These are phyloP conservation scores for Leptinotarsa haldemani DNA, from an alignment of 2,888 invertebrate genomes.

Conservation along the genomic window DNA sequence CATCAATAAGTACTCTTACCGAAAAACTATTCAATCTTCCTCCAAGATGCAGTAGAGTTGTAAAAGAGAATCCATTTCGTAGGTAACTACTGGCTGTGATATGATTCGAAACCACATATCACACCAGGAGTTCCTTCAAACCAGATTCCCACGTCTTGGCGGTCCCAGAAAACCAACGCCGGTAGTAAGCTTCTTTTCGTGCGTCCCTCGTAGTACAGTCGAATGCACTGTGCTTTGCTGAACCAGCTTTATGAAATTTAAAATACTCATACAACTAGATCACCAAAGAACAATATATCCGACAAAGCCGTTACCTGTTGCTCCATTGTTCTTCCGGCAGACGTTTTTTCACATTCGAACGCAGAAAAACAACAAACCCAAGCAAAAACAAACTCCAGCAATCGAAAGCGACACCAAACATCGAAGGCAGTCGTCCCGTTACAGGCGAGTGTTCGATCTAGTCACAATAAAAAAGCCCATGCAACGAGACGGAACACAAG, in stretches of 20 bases:
- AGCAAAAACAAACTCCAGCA: slow-evolving; percentile 23
- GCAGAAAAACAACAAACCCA: slow-evolving; percentile 19
- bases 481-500: slow-evolving; percentile 63
- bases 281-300: slow-evolving; percentile 67
- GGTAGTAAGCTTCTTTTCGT: slow-evolving; percentile 1
- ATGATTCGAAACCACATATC: slow-evolving; percentile 64
- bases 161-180: neutral
- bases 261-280: slow-evolving; percentile 66
- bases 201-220: slow-evolving; percentile 57
- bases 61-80: slow-evolving; percentile 62
- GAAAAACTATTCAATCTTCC: neutral
- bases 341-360: neutral
- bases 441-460: slow-evolving; percentile 66
- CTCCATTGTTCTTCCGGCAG: slow-evolving; percentile 16
- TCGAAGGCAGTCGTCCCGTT: slow-evolving; percentile 54
- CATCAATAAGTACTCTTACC: neutral
- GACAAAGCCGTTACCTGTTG: slow-evolving; percentile 51
- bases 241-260: slow-evolving; percentile 66
- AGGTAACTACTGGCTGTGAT: slow-evolving; percentile 68
- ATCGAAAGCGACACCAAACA: slow-evolving; percentile 32
- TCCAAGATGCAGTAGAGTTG: slow-evolving; percentile 18
- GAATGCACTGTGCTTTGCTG: slow-evolving; percentile 67
- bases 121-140: slow-evolving; percentile 68
- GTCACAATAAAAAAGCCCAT: slow-evolving; percentile 59
- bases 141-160: slow-evolving; percentile 60